These are phyloP conservation scores for Amblyraja radiata DNA, from an alignment of 2,797 vertebrate species.

Conservation along the genomic window DNA sequence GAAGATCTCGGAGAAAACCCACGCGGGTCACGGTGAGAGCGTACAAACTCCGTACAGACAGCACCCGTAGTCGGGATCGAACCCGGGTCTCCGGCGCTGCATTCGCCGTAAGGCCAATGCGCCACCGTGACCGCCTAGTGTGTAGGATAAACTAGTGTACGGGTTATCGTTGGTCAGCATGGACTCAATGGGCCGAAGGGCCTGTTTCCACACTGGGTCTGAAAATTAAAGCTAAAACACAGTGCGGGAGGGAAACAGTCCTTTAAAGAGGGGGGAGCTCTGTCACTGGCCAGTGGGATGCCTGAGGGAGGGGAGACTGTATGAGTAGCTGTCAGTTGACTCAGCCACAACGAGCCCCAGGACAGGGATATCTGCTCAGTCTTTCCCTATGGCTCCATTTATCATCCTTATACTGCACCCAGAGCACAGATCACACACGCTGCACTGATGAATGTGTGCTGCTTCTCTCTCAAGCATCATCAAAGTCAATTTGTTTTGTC, in stretches of 20 bases:
- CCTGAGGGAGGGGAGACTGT: not conserved
- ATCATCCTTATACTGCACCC: not conserved
- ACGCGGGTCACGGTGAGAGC: too few relatives aligned
- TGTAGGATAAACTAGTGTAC: too few relatives aligned
- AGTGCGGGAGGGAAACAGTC: not conserved
- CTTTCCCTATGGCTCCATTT: not conserved
- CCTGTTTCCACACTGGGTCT: too few relatives aligned
- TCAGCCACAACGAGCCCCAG: not conserved
- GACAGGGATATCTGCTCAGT: not conserved
- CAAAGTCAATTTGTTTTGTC: conserved; percentile 16
- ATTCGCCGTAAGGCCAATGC: too few relatives aligned
- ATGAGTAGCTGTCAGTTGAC: not conserved
- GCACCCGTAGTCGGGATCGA: too few relatives aligned
- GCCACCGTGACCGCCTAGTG: too few relatives aligned
- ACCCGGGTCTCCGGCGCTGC: too few relatives aligned
- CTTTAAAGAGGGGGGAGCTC: not conserved
- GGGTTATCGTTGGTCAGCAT: too few relatives aligned
- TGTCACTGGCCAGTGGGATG: not conserved
- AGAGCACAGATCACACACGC: not conserved
- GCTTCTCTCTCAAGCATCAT: conserved; percentile 15
- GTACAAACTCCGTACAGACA: too few relatives aligned
- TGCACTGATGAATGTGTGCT: not conserved
- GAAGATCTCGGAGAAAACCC: too few relatives aligned
- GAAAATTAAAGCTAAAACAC: too few relatives aligned
- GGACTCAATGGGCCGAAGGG: too few relatives aligned